Percentiles rank a stretch among this genome's conserved stretches.
phyloP scores from a whole-genome alignment of 2,888 invertebrate genomes.

The Noctua comes region DNA sequence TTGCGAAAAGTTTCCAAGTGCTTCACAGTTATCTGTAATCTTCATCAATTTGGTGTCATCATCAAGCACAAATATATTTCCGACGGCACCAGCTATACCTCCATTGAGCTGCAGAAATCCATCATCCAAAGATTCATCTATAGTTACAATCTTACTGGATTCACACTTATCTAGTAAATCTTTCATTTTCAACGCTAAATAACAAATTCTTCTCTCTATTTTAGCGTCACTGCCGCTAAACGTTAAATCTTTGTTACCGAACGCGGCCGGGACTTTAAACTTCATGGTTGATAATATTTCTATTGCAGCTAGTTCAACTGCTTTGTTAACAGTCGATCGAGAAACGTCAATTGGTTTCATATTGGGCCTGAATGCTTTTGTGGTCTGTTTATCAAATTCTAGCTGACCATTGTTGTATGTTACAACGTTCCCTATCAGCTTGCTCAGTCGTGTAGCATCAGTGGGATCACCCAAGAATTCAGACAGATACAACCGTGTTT shows the following conservation, averaged over 20 bases:
- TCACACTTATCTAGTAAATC: background rate
- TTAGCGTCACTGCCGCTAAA: constrained; percentile 30
- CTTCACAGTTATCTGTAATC: background rate
- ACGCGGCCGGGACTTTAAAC: constrained; percentile 48
- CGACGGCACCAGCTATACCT: background rate
- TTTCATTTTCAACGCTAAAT: background rate
- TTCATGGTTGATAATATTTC: constrained; percentile 11
- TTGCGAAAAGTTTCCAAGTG: background rate
- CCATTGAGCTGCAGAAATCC: background rate
- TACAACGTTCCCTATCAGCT: background rate
- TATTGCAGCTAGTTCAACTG: constrained; percentile 31
- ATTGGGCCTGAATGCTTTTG: constrained; percentile 2
- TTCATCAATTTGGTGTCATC: background rate
- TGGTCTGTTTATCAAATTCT: constrained; percentile 7
- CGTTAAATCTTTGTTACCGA: constrained; percentile 58
- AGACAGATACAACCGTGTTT: constrained; percentile 16
- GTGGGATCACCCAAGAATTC: background rate
- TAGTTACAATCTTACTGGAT: background rate
- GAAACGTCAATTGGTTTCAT: constrained; percentile 31
- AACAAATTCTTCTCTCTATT: constrained; percentile 9
- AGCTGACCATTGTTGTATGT: constrained; percentile 26
- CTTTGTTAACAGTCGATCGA: constrained; percentile 26
- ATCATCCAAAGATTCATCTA: background rate
- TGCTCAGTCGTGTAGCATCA: constrained; percentile 1
- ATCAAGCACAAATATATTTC: constrained; percentile 3